Conservation (phyloP, 2,888 invertebrate species). For the Melangyna quadrimaculata region DNA sequence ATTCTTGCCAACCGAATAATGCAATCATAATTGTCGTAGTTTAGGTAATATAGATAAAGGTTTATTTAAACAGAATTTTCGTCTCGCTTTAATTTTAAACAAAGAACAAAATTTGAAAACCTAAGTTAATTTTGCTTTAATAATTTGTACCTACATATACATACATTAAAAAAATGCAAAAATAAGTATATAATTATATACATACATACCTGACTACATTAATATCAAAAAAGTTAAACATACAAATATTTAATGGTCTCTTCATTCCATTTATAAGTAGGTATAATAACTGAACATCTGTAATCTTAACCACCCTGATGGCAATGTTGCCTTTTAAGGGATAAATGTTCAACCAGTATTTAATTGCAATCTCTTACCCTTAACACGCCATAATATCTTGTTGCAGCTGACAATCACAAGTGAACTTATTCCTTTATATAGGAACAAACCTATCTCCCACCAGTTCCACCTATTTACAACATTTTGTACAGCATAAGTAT, state of each 20-base stretch:
- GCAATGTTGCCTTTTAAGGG: conserved; percentile 55
- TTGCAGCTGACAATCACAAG: conserved; percentile 49
- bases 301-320: conserved; percentile 58
- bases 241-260: conserved; percentile 28
- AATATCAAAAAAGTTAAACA: neutral
- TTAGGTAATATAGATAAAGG: no score
- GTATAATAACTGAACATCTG: conserved; percentile 57
- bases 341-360: conserved; percentile 63
- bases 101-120: no score
- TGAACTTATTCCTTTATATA: no score
- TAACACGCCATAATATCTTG: conserved; percentile 51
- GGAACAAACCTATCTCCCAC: neutral
- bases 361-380: conserved; percentile 67
- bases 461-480: neutral
- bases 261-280: conserved; percentile 25
- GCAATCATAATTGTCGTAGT: no score
- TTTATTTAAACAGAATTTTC: no score
- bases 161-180: no score
- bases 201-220: no score
- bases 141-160: no score
- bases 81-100: no score
- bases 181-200: no score
- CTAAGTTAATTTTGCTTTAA: no score
- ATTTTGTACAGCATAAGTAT: neutral
- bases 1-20: no score